phyloP scores from a whole-genome alignment of 2,113 vertebrate species.

The Carettochelys insculpta region DNA sequence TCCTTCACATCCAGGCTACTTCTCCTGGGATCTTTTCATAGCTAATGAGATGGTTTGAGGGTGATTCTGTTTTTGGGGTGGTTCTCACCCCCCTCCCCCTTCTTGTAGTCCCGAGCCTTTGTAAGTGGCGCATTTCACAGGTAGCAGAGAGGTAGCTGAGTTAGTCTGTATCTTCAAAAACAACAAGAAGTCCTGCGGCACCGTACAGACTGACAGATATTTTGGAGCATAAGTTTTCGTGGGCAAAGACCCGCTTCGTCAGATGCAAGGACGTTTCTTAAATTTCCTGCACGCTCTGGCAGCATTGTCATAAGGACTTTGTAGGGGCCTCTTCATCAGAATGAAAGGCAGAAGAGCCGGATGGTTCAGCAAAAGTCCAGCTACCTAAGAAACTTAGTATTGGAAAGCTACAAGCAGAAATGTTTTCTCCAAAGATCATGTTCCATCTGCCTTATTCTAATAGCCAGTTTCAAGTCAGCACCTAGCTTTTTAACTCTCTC shows the following conservation, averaged over 20 bases:
- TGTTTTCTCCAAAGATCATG: constrained; percentile 57
- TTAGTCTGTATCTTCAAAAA: no score
- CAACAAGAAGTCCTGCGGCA: no score
- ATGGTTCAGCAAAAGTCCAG: constrained; percentile 59
- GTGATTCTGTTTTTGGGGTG: neutral
- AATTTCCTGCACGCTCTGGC: neutral
- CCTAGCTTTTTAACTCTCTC: constrained; percentile 31
- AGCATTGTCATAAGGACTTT: constrained; percentile 48
- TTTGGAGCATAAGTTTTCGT: no score
- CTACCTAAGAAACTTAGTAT: constrained; percentile 55
- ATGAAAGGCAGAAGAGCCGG: constrained; percentile 64
- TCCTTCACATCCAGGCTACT: neutral
- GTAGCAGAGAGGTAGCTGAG: no score
- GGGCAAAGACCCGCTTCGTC: no score
- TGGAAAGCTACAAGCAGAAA: constrained; percentile 42
- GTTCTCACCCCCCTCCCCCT: neutral
- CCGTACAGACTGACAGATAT: no score
- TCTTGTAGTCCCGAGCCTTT: neutral
- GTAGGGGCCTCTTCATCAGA: constrained; percentile 63
- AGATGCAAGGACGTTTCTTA: neutral
- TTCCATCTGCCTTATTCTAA: constrained; percentile 47
- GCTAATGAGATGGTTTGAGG: neutral
- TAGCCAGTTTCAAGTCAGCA: constrained; percentile 58
- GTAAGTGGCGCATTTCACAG: neutral
- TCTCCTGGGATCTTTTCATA: neutral